A percentile compares a stretch with the other conserved stretches of the same genome.
Conservation (phyloP, 2,888 invertebrate genomes). For the Phragmatobia fuliginosa region DNA sequence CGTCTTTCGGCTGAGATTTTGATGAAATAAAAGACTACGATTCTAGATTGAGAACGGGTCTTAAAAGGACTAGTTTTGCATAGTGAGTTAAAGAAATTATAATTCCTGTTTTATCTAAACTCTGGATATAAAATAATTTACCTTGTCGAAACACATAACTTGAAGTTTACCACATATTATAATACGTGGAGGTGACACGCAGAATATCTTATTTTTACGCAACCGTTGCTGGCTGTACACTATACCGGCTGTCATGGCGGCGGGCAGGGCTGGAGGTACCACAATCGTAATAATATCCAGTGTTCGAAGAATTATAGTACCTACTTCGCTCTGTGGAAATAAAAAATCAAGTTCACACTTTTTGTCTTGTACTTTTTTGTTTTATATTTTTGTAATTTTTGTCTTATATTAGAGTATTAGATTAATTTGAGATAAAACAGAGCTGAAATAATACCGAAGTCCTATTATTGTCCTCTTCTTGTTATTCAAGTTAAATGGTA, state of each 20-base stretch:
- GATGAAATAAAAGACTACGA: not conserved
- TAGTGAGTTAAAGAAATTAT: not conserved
- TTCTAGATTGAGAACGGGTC: not conserved
- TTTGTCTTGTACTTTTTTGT: not conserved
- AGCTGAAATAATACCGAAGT: not conserved
- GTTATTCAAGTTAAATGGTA: too few species aligned
- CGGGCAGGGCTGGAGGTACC: slow-evolving; percentile 96
- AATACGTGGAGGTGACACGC: slow-evolving; percentile 92
- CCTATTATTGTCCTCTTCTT: not conserved
- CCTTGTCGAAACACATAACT: slow-evolving; percentile 96
- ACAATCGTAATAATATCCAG: slow-evolving; percentile 97
- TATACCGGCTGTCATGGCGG: slow-evolving; percentile 94
- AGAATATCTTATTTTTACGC: slow-evolving; percentile 89
- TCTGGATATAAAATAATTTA: slow-evolving; percentile 57
- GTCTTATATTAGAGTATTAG: not conserved
- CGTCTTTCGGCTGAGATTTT: not conserved
- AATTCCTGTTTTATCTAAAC: not conserved
- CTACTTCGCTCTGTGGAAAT: slow-evolving; percentile 76
- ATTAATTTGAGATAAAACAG: not conserved
- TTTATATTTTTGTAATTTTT: too few species aligned
- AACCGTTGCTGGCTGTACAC: slow-evolving; percentile 92
- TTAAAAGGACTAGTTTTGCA: not conserved
- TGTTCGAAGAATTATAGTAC: slow-evolving; percentile 91
- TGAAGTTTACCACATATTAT: slow-evolving; percentile 93
- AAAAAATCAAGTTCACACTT: not conserved